These are phyloP conservation scores for Poecilia wingei DNA, from an alignment of 2,797 vertebrate genomes.

Conservation along the genomic window DNA sequence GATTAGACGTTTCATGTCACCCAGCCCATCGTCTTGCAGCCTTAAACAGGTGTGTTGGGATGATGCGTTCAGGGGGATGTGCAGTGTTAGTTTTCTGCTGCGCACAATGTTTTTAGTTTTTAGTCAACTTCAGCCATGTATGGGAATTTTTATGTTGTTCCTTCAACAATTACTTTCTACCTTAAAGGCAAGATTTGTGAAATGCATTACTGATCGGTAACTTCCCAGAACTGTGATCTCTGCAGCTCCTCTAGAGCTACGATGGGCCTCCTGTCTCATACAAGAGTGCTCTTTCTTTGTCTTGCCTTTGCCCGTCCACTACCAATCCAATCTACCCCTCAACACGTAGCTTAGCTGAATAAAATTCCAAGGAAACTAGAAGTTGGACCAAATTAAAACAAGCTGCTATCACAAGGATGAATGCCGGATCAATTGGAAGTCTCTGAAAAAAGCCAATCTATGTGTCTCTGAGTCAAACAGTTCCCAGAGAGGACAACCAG, in stretches of 20 bases:
- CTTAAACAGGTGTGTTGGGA: background rate
- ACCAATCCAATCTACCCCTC: constrained; percentile 17
- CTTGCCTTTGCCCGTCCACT: background rate
- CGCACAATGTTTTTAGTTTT: background rate
- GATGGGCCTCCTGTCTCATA: background rate
- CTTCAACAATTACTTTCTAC: background rate
- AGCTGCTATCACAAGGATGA: constrained; percentile 4
- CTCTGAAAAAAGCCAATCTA: constrained; percentile 17
- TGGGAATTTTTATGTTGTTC: background rate
- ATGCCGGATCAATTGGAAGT: constrained; percentile 37
- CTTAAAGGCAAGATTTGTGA: background rate
- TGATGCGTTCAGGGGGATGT: background rate
- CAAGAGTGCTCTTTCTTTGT: background rate
- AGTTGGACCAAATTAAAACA: background rate
- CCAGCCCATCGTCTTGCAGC: background rate
- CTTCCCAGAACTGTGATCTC: background rate
- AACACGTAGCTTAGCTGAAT: background rate
- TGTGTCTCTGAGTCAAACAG: constrained; percentile 20
- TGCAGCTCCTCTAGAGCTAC: background rate
- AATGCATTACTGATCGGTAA: background rate
- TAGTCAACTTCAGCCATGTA: background rate
- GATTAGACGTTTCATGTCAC: background rate
- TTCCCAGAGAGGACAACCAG: constrained; percentile 45
- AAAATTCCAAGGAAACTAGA: background rate
- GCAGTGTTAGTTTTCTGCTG: background rate